Evolutionary conservation across 2,113 vertebrate species (phyloP), one percentile per base, ranked within the genome.

Genomic region (Xenus cinereus): DNA sequence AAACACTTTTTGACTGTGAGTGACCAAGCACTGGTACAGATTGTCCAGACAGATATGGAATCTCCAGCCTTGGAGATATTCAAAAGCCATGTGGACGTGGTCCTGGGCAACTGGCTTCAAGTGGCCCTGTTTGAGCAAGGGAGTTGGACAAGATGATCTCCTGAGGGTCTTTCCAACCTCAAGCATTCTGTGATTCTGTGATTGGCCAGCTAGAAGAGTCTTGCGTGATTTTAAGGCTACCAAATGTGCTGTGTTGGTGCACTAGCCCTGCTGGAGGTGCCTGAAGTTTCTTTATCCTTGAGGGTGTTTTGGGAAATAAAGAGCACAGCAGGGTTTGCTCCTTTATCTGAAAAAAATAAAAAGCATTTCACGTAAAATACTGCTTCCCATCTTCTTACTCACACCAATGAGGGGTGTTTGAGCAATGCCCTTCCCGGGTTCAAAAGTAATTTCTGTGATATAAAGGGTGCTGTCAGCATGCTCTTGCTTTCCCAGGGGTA

Each of bases 351-450:
- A 56, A 63, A 63, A 37, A 45, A 9, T 2, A 17, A 19, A 35
- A 84, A 45, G 9, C 26, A 17, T 16, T 77, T 30, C 2, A n/a
- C 51, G 12, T 5, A n/a, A 23, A n/a, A 8, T 24, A 24, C 27
- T 60, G 9, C 5, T 88, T 26, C 14, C 72, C 4, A 7, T 69
- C 54, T 85, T 85, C 53, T 59, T 35, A 4, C 20, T 83, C 37
- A 76, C 41, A 27, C 3, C 0, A 0, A 7, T 14, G 45, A 59
- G 15, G 4, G 3, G 6, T 33, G 6, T 79, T 85, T 51, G 22
- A 57, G 24, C 23, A 56, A 28, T 41, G 43, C 15, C 18, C 8
- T 62, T 54, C 41, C 54, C 0, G 0, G n/a, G n/a, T 51, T 14
- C 27, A 48, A 32, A 37, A 28, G 20, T 15, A 32, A 14, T 26